Base-by-base conservation (phyloP, 2,113 vertebrate species). In the Aegypius monachus region DNA sequence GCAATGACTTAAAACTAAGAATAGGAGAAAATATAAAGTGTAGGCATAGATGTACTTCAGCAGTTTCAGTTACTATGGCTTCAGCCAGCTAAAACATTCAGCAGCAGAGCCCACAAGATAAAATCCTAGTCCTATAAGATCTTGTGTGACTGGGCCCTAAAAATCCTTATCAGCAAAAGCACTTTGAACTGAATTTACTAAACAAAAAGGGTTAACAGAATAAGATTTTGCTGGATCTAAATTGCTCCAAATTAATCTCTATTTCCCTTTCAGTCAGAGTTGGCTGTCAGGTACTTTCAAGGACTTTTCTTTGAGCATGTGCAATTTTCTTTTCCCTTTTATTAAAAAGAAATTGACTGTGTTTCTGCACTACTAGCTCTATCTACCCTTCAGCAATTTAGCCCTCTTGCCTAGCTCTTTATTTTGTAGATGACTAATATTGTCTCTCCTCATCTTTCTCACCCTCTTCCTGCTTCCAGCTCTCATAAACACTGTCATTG, bases 381-480 rank as follows among this genome's bases (percentile, higher is more conserved):
- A 84, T 95, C 79, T 95, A 80, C 94, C 97, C 96, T 94, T 94
- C 75, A 95, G 97, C 96, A 86, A 86, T 91, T 81, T 92, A 95
- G 68, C 78, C 91, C 53, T 95, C 85, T 96, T 95, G 81, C 87
- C 77, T 87, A 83, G 45, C 63, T 95, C 84, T 96, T 91, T 88
- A 61, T 86, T 94, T 87, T 94, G 77, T 89, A 96, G 91, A 93
- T 87, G 91, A 73, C 87, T 96, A 93, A 88, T 67, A 87, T 79
- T 97, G 97, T 97, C 97, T 95, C 68, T 96, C 80, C 59, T 97
- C 74, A 97, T 97, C 93, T 97, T 93, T 85, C 91, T 97, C 96
- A 97, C 84, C 75, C 70, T 96, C 48, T 63, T 92, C 58, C 74
- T 94, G 90, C 94, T 97, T 96, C 92, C 80, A 95, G 94, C 92